Conservation (phyloP, 1,140 invertebrate genomes). For the Drosophila ercepeae region DNA sequence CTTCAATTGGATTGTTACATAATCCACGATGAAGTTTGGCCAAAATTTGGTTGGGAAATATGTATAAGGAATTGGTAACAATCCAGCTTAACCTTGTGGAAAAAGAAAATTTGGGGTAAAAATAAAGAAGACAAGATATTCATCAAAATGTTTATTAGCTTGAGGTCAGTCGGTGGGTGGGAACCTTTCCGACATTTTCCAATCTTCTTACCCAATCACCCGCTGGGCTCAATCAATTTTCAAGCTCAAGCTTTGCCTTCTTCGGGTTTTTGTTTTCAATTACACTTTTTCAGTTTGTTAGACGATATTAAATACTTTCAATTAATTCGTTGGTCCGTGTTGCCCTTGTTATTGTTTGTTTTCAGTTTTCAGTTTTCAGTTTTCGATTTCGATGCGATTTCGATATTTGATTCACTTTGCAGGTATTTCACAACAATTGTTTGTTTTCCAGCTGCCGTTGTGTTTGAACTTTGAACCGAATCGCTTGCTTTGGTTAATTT, state of each 20-base stretch:
- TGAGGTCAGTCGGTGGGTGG: slow-evolving; percentile 16
- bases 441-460: slow-evolving; percentile 23
- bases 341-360: slow-evolving; percentile 62
- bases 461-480: slow-evolving; percentile 70
- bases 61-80: not conserved
- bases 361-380: slow-evolving; percentile 10
- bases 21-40: not conserved
- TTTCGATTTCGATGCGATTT: slow-evolving; percentile 39
- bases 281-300: slow-evolving; percentile 29
- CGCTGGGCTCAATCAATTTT: slow-evolving; percentile 47
- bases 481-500: slow-evolving; percentile 54
- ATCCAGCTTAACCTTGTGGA: not conserved
- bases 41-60: not conserved
- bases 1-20: slow-evolving; percentile 13
- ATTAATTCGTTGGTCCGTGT: slow-evolving; percentile 58
- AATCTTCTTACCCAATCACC: slow-evolving; percentile 12
- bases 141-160: slow-evolving; percentile 28
- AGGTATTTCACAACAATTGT: slow-evolving; percentile 53
- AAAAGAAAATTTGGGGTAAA: not conserved
- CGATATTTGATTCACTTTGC: no score
- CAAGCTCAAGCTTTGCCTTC: slow-evolving; percentile 7
- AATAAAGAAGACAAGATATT: not conserved
- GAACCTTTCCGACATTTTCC: slow-evolving; percentile 31
- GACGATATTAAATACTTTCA: slow-evolving; percentile 54
- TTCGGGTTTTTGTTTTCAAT: slow-evolving; percentile 25